Percentiles rank a stretch among this genome's conserved stretches.
These are phyloP conservation scores for Thalpophila matura DNA, from an alignment of 2,888 invertebrate genomes.

Conservation along the genomic window DNA sequence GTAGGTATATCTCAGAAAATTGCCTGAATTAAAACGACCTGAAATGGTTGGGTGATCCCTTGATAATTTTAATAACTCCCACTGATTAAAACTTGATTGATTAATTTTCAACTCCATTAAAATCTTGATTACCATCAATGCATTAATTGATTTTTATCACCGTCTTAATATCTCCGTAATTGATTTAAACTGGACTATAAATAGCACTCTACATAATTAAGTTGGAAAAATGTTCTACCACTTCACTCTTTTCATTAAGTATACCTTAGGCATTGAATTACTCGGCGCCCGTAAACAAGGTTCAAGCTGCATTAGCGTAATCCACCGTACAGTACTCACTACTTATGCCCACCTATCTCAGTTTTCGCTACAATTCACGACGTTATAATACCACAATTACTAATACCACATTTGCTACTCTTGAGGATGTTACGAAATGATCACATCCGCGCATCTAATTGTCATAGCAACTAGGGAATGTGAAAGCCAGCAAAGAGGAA, in stretches of 20 bases:
- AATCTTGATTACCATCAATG: slow-evolving; percentile 16
- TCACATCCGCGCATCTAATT: slow-evolving; percentile 82
- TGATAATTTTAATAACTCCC: background rate
- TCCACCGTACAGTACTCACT: slow-evolving; percentile 55
- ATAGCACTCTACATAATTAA: slow-evolving; percentile 26
- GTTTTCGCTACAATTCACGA: slow-evolving; percentile 76
- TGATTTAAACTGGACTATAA: slow-evolving; percentile 28
- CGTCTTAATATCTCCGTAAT: slow-evolving; percentile 21
- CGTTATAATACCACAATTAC: slow-evolving; percentile 75
- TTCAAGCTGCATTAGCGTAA: slow-evolving; percentile 63
- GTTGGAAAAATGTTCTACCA: slow-evolving; percentile 19
- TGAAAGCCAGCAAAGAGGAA: slow-evolving; percentile 55
- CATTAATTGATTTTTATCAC: slow-evolving; percentile 27
- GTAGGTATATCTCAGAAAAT: slow-evolving; percentile 4
- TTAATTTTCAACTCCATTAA: slow-evolving; percentile 17
- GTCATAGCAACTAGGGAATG: slow-evolving; percentile 65
- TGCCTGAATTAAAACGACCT: background rate
- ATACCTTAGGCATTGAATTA: slow-evolving; percentile 45
- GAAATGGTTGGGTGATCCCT: background rate
- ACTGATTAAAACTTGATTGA: background rate
- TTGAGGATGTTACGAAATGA: slow-evolving; percentile 82
- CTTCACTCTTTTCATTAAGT: slow-evolving; percentile 11
- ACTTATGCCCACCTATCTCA: slow-evolving; percentile 60
- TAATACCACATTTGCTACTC: slow-evolving; percentile 71
- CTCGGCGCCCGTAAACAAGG: slow-evolving; percentile 51